Base-by-base conservation (phyloP, 2,888 invertebrate genomes). In the Xylota sylvarum region DNA sequence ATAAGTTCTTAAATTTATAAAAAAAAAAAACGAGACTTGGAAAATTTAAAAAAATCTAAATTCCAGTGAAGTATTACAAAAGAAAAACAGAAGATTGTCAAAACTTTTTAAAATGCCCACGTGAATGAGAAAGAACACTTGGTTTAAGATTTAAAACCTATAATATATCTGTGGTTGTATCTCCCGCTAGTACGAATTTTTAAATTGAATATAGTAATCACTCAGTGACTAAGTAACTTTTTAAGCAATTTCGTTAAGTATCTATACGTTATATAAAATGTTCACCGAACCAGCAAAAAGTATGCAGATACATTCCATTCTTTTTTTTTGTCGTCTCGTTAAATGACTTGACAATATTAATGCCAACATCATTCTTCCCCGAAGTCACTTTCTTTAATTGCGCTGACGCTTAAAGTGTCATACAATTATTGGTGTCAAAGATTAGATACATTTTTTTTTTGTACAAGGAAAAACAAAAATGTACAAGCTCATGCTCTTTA, bases 291-390 rank as follows among this genome's bases (percentile, higher is more conserved):
- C 23, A 23, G n/a, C n/a, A 14, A 58, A 23, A 37, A 23, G 17
- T 32, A 32, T 32, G 32, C 7, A 32, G 32, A 32, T 32, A 32
- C 32, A 6, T 32, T 32, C 32, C 5, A 6, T 32, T 32, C 32
- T 4, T 32, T 32, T 32, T 4, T 32, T 50, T 27, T 43, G 6
- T 5, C 12, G 40, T 40, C 32, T 52, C 46, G 12, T 27, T 19
- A 60, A 60, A 67, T 80, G 80, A 80, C 80, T 73, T 43, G 52
- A 23, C 65, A 73, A 40, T 50, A 67, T 73, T 73, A 58, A 58
- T 65, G 40, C 37, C 56, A 19, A 30, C 69, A 43, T 56, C 56
- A 56, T 43, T 56, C 32, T 19, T 27, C 19, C 2, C 40, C 5
- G 6, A 37, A 69, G 10, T 6, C 62, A 43, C 14, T 55, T 7